Conservation (phyloP, 1,140 invertebrate genomes). For the Copidosoma floridanum region DNA sequence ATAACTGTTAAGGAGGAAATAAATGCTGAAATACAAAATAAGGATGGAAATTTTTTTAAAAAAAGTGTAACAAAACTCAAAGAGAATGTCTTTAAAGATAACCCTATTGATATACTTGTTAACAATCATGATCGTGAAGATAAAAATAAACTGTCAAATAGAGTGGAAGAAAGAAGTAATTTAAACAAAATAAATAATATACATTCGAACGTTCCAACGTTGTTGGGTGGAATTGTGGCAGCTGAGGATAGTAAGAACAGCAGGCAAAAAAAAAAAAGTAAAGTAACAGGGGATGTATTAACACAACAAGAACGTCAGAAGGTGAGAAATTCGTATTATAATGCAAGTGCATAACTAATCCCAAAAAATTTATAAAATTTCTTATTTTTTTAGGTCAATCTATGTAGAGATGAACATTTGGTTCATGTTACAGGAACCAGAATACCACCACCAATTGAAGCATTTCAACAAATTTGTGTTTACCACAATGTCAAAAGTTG, state of each 20-base stretch:
- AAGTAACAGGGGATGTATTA: constrained; percentile 50
- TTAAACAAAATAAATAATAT: too few species aligned
- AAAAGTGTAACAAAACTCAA: constrained; percentile 27
- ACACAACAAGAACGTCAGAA: constrained; percentile 56
- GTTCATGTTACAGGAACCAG: constrained; percentile 77
- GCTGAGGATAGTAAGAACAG: constrained; percentile 33
- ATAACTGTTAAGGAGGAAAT: too few species aligned
- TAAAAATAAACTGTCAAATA: constrained; percentile 7
- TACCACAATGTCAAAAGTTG: constrained; percentile 61
- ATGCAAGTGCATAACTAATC: neutral
- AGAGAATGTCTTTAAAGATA: constrained; percentile 20
- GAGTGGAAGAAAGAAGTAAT: constrained; percentile 37
- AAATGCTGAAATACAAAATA: too few species aligned
- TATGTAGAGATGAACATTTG: constrained; percentile 70
- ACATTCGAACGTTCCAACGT: constrained; percentile 35
- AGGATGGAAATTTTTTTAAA: constrained; percentile 15
- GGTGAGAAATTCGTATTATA: constrained; percentile 38
- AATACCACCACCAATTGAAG: constrained; percentile 70
- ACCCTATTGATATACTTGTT: constrained; percentile 17
- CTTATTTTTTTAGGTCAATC: constrained; percentile 62
- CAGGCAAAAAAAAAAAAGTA: constrained; percentile 43
- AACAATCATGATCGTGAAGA: too few species aligned
- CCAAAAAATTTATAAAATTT: constrained; percentile 14
- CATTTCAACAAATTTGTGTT: constrained; percentile 67
- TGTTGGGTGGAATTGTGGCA: constrained; percentile 36